Evolutionary conservation across 2,797 vertebrate genomes (phyloP), one percentile per base, ranked within the genome.

Genomic region (Sebastes trivittatus): DNA sequence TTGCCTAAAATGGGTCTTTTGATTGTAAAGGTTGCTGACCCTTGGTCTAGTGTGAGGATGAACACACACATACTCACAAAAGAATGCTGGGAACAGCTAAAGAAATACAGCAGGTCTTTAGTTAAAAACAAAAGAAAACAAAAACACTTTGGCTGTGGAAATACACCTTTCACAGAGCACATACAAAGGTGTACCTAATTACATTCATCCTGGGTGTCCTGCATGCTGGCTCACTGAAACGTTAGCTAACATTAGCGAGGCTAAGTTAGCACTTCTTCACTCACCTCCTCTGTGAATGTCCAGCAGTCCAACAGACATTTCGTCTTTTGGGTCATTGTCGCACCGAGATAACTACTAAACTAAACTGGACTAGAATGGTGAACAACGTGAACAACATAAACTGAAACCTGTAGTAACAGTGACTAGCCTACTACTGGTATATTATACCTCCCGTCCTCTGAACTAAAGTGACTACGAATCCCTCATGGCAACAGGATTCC

Each of bases 271-370:
- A 25, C 13, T 6, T 20, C 25, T 25, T 1, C 9, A 75, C 94
- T 92, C 82, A 95, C 95, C 95, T 95, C 91, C 3, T 95, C 93
- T 2, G 76, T 73, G 87, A 38, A 13, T 13, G 36, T 38, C 36
- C 89, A 87, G 81, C 91, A 94, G 62, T 75, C 55, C 59, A 74
- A 5, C 38, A 91, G 60, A 80, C 83, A 76, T 38, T 73, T 90
- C 3, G 77, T 27, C 22, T 85, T 66, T 16, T 73, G 73, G 30
- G 25, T 82, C 94, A 94, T 92, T 14, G 25, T 29, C 13, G 9
- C 62, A 9, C 25, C 27, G 7, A 27, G 4, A 42, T 2, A 23
- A n/a, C 14, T 46, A 46, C 42, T 46, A 46, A 0, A 4, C 56
- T 32, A 9, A 29, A 30, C 32, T 6, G 3, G 1, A 58, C 10